Evolutionary conservation across 2,888 invertebrate species (phyloP), one percentile per base, ranked within the genome.

Genomic region (Drepanosiphum platanoidis): DNA sequence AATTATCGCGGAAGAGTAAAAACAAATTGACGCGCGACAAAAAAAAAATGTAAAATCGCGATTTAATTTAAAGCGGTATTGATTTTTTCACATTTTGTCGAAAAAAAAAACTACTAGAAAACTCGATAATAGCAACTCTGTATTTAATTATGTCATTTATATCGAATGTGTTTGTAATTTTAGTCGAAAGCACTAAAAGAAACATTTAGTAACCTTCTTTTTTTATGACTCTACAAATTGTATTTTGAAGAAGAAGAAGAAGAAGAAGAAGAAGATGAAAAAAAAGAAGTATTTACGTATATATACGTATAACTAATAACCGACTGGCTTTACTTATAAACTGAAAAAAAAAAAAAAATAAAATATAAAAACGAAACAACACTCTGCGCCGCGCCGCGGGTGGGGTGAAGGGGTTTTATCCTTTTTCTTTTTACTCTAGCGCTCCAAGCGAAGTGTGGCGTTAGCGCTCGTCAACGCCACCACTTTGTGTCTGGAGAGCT

Each of bases 401-500:
- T 18, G 52, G 52, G 52, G 7, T 5, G 18, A 52, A 5, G 52
- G 22, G n/a, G n/a, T n/a, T n/a, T n/a, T n/a, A n/a, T n/a, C n/a
- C n/a, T n/a, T n/a, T 46, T 46, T 13, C 18, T 4, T 77, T 77
- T 39, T 52, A 46, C 46, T 80, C 46, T 46, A 68, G 42, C 52
- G 34, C n/a, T 46, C 39, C 52, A 32, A 34, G 80, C 22, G 7
- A 34, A 46, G 42, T n/a, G 66, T 52, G 32, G 18, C 70, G 30
- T 42, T 27, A n/a, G n/a, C n/a, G n/a, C 39, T 27, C 30, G 18
- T 32, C 39, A 36, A 7, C 22, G 36, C 71, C 18, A 64, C 58
- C 64, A 42, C 52, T 71, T 81, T 72, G 71, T 58, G 27, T 66
- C 64, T 83, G 66, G 34, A 83, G 64, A 66, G 74, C 83, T 64